These are phyloP conservation scores for Gymnothorax javanicus DNA, from an alignment of 2,797 vertebrate genomes.

Conservation along the genomic window DNA sequence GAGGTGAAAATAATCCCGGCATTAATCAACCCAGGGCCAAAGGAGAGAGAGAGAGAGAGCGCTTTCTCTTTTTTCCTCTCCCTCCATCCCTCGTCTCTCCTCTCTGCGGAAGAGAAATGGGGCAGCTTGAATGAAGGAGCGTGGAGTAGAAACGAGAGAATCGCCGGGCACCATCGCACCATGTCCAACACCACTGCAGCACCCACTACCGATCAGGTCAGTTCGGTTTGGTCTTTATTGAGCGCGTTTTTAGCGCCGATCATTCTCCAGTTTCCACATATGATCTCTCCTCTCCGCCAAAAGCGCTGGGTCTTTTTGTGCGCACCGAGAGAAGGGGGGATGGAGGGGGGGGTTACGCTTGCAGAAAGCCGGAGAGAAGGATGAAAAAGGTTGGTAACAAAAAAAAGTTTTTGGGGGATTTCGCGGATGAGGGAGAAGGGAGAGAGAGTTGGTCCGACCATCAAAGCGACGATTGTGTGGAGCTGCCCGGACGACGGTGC, in stretches of 20 bases:
- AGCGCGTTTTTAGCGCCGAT: neutral
- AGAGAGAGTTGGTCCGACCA: slow-evolving; percentile 70
- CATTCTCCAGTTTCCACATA: neutral
- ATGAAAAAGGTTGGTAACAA: neutral
- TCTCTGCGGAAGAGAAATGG: slow-evolving; percentile 71
- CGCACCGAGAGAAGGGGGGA: slow-evolving; percentile 20
- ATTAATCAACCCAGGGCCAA: slow-evolving; percentile 83
- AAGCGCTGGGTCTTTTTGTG: slow-evolving; percentile 5
- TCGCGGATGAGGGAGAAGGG: slow-evolving; percentile 41
- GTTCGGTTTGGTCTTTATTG: slow-evolving; percentile 53
- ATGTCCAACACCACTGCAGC: slow-evolving; percentile 74
- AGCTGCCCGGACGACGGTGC: slow-evolving; percentile 84
- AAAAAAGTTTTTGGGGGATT: slow-evolving; percentile 12
- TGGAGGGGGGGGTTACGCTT: neutral
- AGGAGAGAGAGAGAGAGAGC: slow-evolving; percentile 61
- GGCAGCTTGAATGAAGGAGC: slow-evolving; percentile 82
- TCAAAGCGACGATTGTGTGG: slow-evolving; percentile 81
- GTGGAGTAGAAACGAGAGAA: slow-evolving; percentile 68
- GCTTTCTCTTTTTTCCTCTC: slow-evolving; percentile 53
- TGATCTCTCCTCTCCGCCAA: neutral
- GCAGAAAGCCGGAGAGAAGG: neutral
- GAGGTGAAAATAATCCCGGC: slow-evolving; percentile 86
- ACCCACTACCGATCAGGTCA: slow-evolving; percentile 77
- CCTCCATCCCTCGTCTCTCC: slow-evolving; percentile 50
- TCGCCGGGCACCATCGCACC: slow-evolving; percentile 70